Evolutionary conservation across 2,113 vertebrate species (phyloP), one percentile per base, ranked within the genome.

Genomic region (Antechinus stuartii): DNA sequence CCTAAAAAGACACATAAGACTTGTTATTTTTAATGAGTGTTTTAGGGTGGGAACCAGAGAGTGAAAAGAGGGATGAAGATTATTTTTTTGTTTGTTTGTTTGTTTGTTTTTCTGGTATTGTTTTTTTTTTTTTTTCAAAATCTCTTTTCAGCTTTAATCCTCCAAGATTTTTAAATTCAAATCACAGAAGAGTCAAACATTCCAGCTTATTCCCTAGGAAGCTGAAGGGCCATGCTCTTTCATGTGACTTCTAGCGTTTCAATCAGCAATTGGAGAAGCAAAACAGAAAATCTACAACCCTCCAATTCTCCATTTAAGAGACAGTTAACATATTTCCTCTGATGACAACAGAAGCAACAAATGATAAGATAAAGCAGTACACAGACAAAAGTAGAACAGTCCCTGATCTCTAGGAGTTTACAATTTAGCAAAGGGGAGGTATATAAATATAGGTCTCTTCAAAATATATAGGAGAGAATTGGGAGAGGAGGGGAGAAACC

Each of bases 71-170:
- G n/a, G 6, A 84, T 84, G 19, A 5, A 42, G 68, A 22, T n/a
- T 35, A 42, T 42, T 42, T 3, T 57, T 90, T 47, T n/a, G n/a
- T 89, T 14, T 35, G n/a, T 1, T 47, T 9, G 55, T 91, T n/a
- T 27, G 30, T 14, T 56, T 52, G 94, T 92, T 94, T 93, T 57
- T 89, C 90, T 96, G 94, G 6, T 0, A 94, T 96, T 92, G 47
- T 54, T 52, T 49, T 90, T 91, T 42, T 42, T 42, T 42, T 42
- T 42, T 56, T 94, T 98, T 94, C 92, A 84, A 24, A 93, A 89
- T 97, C 97, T 16, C n/a, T 84, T 84, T 84, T 97, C 94, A 96
- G 95, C 96, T 92, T 95, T 97, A 95, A 96, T 96, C 92, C 97
- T 97, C 94, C 92, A 94, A 94, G 94, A 84, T 84, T 84, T 84